phyloP scores from a whole-genome alignment of 2,113 vertebrate species.

The Ochotona curzoniae region DNA sequence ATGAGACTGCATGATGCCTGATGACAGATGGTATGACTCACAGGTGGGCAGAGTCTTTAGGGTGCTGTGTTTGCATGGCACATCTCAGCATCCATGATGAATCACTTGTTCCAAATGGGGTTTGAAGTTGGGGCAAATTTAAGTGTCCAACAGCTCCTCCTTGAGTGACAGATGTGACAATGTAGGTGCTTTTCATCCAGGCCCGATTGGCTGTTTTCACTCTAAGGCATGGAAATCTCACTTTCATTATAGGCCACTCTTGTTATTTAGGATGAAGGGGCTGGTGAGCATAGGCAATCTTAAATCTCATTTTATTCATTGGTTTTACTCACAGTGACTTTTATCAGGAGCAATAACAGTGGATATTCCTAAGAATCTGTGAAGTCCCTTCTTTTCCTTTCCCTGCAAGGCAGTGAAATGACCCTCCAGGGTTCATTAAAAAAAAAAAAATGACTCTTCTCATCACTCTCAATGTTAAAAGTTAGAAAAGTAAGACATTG shows the following conservation, averaged over 20 bases:
- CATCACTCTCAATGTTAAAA: background rate
- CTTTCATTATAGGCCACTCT: background rate
- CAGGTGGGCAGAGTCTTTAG: constrained; percentile 50
- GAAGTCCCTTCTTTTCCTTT: background rate
- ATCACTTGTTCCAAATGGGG: background rate
- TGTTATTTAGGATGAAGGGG: background rate
- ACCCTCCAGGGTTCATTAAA: background rate
- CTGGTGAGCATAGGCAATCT: background rate
- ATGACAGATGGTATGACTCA: constrained; percentile 71
- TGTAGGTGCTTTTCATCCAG: background rate
- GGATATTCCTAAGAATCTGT: background rate
- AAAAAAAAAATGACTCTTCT: background rate
- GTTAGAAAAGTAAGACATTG: background rate
- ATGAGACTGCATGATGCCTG: background rate
- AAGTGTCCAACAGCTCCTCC: background rate
- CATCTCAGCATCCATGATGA: background rate
- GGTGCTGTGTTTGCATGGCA: background rate
- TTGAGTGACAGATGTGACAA: background rate
- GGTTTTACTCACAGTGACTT: background rate
- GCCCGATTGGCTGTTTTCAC: background rate
- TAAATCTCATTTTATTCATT: background rate
- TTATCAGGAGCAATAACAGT: background rate
- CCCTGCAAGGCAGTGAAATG: background rate
- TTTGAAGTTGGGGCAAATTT: background rate
- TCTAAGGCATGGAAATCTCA: background rate